Evolutionary conservation across 2,888 invertebrate genomes (phyloP).

Genomic region (Vanessa cardui): DNA sequence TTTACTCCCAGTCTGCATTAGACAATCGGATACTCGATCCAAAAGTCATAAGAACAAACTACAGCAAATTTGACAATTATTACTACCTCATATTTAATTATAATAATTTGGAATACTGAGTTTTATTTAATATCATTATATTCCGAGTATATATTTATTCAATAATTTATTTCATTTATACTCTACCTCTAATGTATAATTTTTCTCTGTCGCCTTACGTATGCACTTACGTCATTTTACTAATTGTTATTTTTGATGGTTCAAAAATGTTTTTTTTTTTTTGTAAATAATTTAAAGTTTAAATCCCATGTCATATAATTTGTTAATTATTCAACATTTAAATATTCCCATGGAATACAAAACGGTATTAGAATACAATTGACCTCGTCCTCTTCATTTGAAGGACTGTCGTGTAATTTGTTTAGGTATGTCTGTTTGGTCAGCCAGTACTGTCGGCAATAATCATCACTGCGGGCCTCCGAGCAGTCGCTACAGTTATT

Average conservation of each 20-base stretch:
- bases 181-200: not conserved
- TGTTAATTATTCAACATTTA: not conserved
- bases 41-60: not conserved
- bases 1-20: conserved; percentile 36
- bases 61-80: not conserved
- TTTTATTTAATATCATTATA: not conserved
- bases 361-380: conserved; percentile 44
- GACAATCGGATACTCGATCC: conserved; percentile 17
- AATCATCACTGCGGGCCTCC: conserved; percentile 73
- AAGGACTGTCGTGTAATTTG: conserved; percentile 73
- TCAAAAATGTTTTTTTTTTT: conserved; percentile 13
- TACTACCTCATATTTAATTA: not conserved
- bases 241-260: conserved; percentile 26
- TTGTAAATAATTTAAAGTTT: not conserved
- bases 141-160: not conserved
- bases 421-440: conserved; percentile 88
- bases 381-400: conserved; percentile 70
- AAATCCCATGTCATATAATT: not conserved
- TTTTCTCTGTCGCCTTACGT: not conserved
- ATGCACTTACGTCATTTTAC: conserved; percentile 24
- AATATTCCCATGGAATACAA: conserved; percentile 38
- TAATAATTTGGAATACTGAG: not conserved
- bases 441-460: conserved; percentile 85
- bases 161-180: not conserved
- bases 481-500: conserved; percentile 70